phyloP scores from a whole-genome alignment of 53 echinoderm and acorn worm species.

The Astropecten irregularis region DNA sequence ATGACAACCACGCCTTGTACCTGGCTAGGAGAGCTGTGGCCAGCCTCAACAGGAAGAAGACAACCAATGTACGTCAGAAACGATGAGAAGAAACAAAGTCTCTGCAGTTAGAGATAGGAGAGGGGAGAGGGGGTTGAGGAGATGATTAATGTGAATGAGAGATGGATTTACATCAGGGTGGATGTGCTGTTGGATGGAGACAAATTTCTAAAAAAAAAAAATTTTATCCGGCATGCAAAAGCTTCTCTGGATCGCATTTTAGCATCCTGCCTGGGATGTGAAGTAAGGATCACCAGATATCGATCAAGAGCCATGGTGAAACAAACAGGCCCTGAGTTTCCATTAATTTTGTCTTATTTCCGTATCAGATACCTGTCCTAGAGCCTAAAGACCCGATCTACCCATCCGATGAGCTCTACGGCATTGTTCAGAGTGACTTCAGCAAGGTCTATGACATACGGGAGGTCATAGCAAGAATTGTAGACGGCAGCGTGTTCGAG shows the following conservation, averaged over 20 bases:
- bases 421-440: slow-evolving; percentile 89
- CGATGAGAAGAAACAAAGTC: too few relatives aligned
- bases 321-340: too few relatives aligned
- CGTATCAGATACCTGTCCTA: slow-evolving; percentile 74
- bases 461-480: slow-evolving; percentile 91
- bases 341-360: too few relatives aligned
- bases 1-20: slow-evolving; percentile 94
- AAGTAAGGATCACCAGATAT: too few relatives aligned
- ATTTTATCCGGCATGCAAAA: too few relatives aligned
- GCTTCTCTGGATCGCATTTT: too few relatives aligned
- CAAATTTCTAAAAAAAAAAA: too few relatives aligned
- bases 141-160: not conserved
- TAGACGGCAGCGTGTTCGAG: slow-evolving; percentile 96
- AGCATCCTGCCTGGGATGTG: too few relatives aligned
- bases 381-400: slow-evolving; percentile 82
- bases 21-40: slow-evolving; percentile 90
- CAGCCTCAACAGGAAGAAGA: slow-evolving; percentile 85
- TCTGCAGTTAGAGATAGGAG: not conserved
- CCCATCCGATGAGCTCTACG: slow-evolving; percentile 86
- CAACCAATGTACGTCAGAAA: slow-evolving; percentile 74
- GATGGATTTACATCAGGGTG: not conserved
- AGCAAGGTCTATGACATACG: slow-evolving; percentile 95
- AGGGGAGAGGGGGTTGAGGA: not conserved
- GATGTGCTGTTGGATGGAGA: not conserved
- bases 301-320: too few relatives aligned